These are phyloP conservation scores for Drosophila infuscata DNA, from an alignment of 2,888 invertebrate species.

Conservation along the genomic window DNA sequence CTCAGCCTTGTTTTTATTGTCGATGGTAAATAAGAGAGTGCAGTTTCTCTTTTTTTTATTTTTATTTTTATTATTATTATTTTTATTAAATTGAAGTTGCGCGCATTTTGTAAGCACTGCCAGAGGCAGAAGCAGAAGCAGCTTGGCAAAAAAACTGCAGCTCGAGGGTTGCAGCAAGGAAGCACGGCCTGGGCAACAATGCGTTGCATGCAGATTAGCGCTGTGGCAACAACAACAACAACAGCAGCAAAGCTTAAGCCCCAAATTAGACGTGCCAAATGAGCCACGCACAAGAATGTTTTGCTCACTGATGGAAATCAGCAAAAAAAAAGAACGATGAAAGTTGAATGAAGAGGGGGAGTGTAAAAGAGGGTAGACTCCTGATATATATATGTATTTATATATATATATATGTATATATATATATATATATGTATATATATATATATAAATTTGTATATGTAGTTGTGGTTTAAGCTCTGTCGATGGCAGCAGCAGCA, in stretches of 20 bases:
- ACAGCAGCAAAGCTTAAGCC: slow-evolving; percentile 10
- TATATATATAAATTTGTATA: neutral
- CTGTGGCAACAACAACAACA: slow-evolving; percentile 21
- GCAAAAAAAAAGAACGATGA: neutral
- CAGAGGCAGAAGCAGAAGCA: slow-evolving; percentile 36
- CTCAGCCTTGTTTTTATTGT: slow-evolving; percentile 69
- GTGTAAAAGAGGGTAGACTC: neutral
- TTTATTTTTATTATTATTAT: slow-evolving; percentile 6
- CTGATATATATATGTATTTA: neutral
- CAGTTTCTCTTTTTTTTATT: slow-evolving; percentile 48
- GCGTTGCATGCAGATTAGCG: slow-evolving; percentile 50
- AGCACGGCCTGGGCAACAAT: slow-evolving; percentile 23
- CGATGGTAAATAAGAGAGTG: slow-evolving; percentile 71
- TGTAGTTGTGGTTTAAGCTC: slow-evolving; percentile 3
- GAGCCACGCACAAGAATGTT: slow-evolving; percentile 9
- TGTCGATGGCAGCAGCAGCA: slow-evolving; percentile 9
- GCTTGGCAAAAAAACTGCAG: slow-evolving; percentile 26
- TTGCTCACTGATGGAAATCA: neutral
- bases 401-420: neutral
- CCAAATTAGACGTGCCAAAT: slow-evolving; percentile 27
- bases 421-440: neutral
- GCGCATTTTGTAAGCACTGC: slow-evolving; percentile 59
- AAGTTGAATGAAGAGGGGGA: neutral
- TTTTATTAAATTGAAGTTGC: slow-evolving; percentile 75
- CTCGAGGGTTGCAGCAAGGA: neutral